phyloP scores from a whole-genome alignment of 2,888 invertebrate species.

The Plagiodera versicolora region DNA sequence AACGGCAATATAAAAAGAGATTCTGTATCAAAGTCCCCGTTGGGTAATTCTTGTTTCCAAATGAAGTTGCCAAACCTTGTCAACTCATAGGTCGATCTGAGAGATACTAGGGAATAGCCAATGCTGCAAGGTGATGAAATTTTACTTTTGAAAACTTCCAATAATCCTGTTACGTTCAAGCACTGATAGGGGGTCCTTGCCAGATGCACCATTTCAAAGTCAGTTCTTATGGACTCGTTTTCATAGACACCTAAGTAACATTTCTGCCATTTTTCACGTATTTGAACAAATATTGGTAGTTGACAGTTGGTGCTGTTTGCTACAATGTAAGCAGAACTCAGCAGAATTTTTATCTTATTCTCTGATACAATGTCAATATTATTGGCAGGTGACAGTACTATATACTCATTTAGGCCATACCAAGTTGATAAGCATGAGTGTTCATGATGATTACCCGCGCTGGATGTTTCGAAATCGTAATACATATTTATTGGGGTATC shows the following conservation, averaged over 20 bases:
- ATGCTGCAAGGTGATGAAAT: slow-evolving; percentile 64
- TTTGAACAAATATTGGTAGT: slow-evolving; percentile 85
- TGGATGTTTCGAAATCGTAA: slow-evolving; percentile 65
- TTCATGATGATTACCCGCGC: slow-evolving; percentile 56
- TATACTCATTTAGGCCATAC: slow-evolving; percentile 83
- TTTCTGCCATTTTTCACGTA: slow-evolving; percentile 78
- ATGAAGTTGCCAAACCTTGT: slow-evolving; percentile 57
- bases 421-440: slow-evolving; percentile 67
- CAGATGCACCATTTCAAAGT: slow-evolving; percentile 88
- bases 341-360: slow-evolving; percentile 73
- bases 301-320: slow-evolving; percentile 78
- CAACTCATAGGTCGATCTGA: slow-evolving; percentile 71
- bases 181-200: slow-evolving; percentile 78
- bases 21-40: slow-evolving; percentile 59
- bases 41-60: slow-evolving; percentile 67
- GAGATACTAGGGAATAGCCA: slow-evolving; percentile 71
- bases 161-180: slow-evolving; percentile 78
- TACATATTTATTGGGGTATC: slow-evolving; percentile 26
- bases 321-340: slow-evolving; percentile 82
- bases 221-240: slow-evolving; percentile 72
- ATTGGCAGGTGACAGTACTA: slow-evolving; percentile 70
- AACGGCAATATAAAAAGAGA: slow-evolving; percentile 71
- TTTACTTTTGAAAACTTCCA: slow-evolving; percentile 89
- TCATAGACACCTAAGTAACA: slow-evolving; percentile 81
- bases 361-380: slow-evolving; percentile 64